Base-by-base conservation (phyloP, 2,113 vertebrate species). In the sheep (Ovis aries) region DNA sequence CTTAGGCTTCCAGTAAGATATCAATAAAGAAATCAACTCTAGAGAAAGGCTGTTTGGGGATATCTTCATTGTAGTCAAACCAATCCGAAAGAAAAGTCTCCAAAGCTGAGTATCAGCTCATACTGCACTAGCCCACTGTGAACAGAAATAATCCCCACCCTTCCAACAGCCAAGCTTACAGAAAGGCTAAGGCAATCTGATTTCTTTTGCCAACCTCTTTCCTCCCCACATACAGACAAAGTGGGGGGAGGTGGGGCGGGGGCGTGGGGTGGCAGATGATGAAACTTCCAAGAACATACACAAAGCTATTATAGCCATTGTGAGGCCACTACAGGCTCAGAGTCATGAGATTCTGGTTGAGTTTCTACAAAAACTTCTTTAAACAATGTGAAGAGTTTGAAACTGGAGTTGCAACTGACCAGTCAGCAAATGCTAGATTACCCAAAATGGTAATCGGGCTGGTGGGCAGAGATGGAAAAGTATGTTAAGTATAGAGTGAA, bases 221-320 rank as follows among this genome's bases (percentile, higher is more conserved):
- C 74, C 25, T 90, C 21, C 27, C 9, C 7, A 48, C 19, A 19
- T 67, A 31, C 15, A 83, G 14, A 10, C 14, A 67, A 74, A 74
- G 67, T 0, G 0, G 27, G 43, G 7, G 15, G 7, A 7, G 19
- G 21, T 50, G 55, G 21, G 55, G 7, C 7, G 0, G 29, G 25
- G 71, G 27, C 7, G 0, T 12, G 40, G 84, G 27, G 21, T 40
- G 36, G 43, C 31, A 52, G 48, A 40, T 14, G 43, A 36, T n/a
- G 64, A 86, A 77, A 45, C 15, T 43, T 27, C 36, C n/a, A 64
- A 16, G 50, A 60, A 36, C 12, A 36, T 17, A n/a, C 23, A 62
- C 11, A 45, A 14, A 25, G 29, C 29, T 36, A 12, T 17, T 11
- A 15, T 6, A 2, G 19, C 31, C 31, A 16, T 16, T 16, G 5